These are phyloP conservation scores for Eilema griseolum DNA, from an alignment of 2,888 invertebrate genomes.

Conservation along the genomic window DNA sequence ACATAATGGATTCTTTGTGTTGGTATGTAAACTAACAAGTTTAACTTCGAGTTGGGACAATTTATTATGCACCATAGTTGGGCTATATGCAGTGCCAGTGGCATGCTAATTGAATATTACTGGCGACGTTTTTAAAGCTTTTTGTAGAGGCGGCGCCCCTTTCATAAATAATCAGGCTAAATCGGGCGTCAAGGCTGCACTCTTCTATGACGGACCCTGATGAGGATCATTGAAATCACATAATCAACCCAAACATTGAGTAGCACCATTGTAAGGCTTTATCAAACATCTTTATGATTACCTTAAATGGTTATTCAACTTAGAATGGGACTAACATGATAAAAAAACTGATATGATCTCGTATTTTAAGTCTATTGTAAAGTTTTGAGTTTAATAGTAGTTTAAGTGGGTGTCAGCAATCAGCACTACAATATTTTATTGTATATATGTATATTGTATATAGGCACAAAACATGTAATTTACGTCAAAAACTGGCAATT, in stretches of 20 bases:
- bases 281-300: constrained; percentile 16
- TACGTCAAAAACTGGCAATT: constrained; percentile 17
- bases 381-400: constrained; percentile 26
- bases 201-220: constrained; percentile 45
- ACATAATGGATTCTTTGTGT: constrained; percentile 12
- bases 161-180: constrained; percentile 79
- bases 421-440: constrained; percentile 20
- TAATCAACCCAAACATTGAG: constrained; percentile 65
- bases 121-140: constrained; percentile 82
- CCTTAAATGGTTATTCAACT: constrained; percentile 15
- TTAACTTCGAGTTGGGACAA: constrained; percentile 42
- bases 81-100: constrained; percentile 53
- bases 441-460: no score
- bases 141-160: constrained; percentile 70
- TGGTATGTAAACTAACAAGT: constrained; percentile 35
- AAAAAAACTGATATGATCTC: constrained; percentile 25
- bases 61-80: constrained; percentile 57
- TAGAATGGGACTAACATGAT: constrained; percentile 15
- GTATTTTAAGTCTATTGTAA: constrained; percentile 20
- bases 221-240: constrained; percentile 48
- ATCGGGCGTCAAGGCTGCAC: constrained; percentile 65
- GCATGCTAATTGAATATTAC: constrained; percentile 77
- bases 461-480: constrained; percentile 26
- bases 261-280: constrained; percentile 35
- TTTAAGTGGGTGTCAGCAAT: constrained; percentile 29